These are phyloP conservation scores for Thalassaphorura encarpata DNA, from an alignment of 1,140 invertebrate genomes.

Conservation along the genomic window DNA sequence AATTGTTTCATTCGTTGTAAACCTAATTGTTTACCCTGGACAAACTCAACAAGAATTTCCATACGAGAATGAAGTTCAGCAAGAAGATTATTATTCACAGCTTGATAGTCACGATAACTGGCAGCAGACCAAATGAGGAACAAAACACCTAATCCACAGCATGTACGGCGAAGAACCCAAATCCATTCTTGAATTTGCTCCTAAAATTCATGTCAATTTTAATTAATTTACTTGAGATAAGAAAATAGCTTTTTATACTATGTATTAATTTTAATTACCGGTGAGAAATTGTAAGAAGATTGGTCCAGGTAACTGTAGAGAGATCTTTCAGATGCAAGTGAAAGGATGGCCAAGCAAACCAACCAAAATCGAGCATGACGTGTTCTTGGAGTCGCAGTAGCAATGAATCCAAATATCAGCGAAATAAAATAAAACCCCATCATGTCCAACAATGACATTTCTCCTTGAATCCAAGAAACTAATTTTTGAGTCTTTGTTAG, in stretches of 20 bases:
- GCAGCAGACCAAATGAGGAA: background rate
- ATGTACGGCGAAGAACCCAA: background rate
- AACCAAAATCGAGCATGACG: constrained; percentile 43
- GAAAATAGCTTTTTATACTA: background rate
- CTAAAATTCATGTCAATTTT: constrained; percentile 6
- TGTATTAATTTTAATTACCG: background rate
- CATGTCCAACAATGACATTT: constrained; percentile 50
- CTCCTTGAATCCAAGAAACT: constrained; percentile 43
- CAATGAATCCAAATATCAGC: constrained; percentile 43
- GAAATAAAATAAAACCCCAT: constrained; percentile 46
- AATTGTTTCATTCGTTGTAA: too few relatives aligned
- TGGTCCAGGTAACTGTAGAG: constrained; percentile 24
- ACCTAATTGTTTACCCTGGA: too few relatives aligned
- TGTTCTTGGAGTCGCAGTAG: constrained; percentile 45
- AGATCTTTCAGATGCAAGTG: constrained; percentile 36
- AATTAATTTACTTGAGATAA: background rate
- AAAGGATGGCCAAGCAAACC: constrained; percentile 43
- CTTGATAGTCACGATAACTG: background rate
- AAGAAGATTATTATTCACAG: background rate
- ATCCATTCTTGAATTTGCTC: background rate
- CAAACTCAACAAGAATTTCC: background rate
- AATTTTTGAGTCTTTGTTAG: constrained; percentile 44
- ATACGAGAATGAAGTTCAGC: background rate
- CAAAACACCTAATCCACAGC: background rate
- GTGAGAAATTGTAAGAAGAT: constrained; percentile 4